Conservation (phyloP, 2,888 invertebrate genomes). For the Neoaliturus tenellus region DNA sequence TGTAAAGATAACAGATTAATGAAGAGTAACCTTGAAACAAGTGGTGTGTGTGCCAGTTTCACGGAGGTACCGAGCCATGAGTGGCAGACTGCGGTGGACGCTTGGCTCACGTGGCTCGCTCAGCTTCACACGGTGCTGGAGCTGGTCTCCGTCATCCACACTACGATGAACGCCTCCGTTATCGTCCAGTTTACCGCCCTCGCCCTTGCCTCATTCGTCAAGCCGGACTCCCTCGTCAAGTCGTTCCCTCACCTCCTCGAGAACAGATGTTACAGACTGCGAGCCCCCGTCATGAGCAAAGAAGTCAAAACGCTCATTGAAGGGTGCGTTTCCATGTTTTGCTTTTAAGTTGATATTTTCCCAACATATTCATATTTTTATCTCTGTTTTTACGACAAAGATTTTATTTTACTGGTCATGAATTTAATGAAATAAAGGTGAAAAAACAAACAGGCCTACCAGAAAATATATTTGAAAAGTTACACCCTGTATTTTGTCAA, state of each 20-base stretch:
- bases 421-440: no score
- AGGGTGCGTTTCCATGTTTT: no score
- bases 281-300: constrained; percentile 30
- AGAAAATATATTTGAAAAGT: no score
- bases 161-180: neutral
- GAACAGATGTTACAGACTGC: neutral
- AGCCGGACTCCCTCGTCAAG: neutral
- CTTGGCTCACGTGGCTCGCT: constrained; percentile 13
- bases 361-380: no score
- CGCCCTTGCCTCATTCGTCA: neutral
- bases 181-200: constrained; percentile 17
- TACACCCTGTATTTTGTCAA: no score
- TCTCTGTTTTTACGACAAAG: no score
- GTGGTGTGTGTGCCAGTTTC: constrained; percentile 23
- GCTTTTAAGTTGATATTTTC: no score
- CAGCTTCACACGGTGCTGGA: constrained; percentile 40
- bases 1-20: no score
- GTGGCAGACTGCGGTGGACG: constrained; percentile 17
- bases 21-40: no score
- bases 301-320: constrained; percentile 21
- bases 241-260: neutral
- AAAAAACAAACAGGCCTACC: no score
- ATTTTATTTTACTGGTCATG: no score
- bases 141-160: constrained; percentile 18
- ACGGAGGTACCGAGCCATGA: constrained; percentile 2